These are phyloP conservation scores for Perca flavescens DNA, from an alignment of 2,113 vertebrate species.

Conservation along the genomic window DNA sequence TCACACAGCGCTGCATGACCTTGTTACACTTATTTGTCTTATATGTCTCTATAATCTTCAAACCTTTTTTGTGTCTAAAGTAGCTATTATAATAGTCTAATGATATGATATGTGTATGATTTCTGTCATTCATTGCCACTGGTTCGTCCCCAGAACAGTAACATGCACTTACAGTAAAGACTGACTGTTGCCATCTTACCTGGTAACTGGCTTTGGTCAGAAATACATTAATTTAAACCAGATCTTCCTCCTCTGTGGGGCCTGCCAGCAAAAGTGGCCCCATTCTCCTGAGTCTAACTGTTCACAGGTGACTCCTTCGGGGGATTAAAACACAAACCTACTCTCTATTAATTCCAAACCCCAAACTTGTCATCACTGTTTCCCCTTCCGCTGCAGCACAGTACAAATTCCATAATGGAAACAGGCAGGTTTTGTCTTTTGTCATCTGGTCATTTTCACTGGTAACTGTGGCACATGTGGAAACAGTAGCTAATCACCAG, in stretches of 20 bases:
- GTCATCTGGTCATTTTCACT: conserved; percentile 71
- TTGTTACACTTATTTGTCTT: too few relatives aligned
- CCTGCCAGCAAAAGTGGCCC: conserved; percentile 26
- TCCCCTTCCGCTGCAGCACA: conserved; percentile 37
- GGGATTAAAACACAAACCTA: conserved; percentile 58
- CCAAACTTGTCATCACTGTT: conserved; percentile 62
- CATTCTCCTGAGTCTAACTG: conserved; percentile 37
- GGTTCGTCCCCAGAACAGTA: neutral
- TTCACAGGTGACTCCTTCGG: conserved; percentile 64
- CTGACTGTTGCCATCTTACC: neutral
- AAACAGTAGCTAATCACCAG: conserved; percentile 69
- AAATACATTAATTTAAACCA: conserved; percentile 50
- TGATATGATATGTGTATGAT: neutral
- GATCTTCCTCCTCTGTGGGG: conserved; percentile 31
- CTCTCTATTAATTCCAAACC: conserved; percentile 58
- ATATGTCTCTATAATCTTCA: neutral
- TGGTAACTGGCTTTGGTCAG: conserved; percentile 20
- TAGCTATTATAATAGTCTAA: neutral
- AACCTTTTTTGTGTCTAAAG: neutral
- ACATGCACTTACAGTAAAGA: neutral
- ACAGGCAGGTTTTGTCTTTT: conserved; percentile 65
- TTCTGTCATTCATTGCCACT: neutral
- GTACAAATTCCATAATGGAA: conserved; percentile 59
- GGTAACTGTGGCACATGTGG: conserved; percentile 62
- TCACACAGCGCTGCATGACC: too few relatives aligned